Evolutionary conservation across 1,140 invertebrate species (phyloP), one percentile per base, ranked within the genome.

Genomic region (Thereuonema tuberculata): DNA sequence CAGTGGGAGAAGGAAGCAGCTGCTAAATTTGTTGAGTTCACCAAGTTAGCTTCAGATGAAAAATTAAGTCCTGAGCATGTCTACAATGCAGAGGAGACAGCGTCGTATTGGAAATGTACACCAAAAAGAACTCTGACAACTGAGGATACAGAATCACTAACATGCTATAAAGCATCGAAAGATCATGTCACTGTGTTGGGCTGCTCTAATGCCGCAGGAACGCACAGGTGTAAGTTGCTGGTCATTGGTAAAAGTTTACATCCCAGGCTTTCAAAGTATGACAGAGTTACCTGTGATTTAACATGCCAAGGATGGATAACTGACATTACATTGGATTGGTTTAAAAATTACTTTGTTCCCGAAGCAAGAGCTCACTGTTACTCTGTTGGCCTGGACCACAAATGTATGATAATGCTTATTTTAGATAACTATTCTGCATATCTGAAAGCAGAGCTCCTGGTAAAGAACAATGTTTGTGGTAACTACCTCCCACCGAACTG

Each of bases 71-170:
- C 27, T n/a, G 48, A 60, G 1, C 49, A 27, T 15, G 27, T 60
- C n/a, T 60, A 54, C 23, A 60, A 54, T 60, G 58, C 58, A 12
- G 58, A 60, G 28, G 27, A 60, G 48, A 60, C 50, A 2, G 48
- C 27, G 2, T 60, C 53, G 27, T 60, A 52, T 52, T 60, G 49
- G 48, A 25, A 25, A 24, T 60, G 48, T 26, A 54, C 50, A n/a
- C 28, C 58, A 27, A 54, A 52, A 20, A 60, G 24, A 60, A 54
- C 58, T 3, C 21, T 21, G 17, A 31, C 23, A 53, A 31, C 58
- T 1, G 15, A 24, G 28, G 58, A 60, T 23, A 25, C 21, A 59
- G 25, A 20, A 17, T 26, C n/a, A 5, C 31, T 31, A 47, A 43
- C 53, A 17, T 28, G 59, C 2, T 17, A 56, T 21, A 61, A 56